These are phyloP conservation scores for Allobates femoralis DNA, from an alignment of 2,797 vertebrate genomes.

Conservation along the genomic window DNA sequence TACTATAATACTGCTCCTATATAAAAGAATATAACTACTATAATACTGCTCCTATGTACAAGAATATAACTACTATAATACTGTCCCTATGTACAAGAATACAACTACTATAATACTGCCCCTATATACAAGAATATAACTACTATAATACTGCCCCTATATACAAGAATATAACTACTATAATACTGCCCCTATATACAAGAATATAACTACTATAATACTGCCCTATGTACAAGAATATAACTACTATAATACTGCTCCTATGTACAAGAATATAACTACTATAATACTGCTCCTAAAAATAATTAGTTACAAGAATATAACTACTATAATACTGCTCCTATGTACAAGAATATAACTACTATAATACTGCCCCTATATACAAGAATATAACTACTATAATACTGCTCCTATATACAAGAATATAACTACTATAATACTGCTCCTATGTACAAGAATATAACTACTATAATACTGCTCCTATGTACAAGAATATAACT, in stretches of 20 bases:
- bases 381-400: background rate
- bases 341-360: background rate
- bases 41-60: slow-evolving; percentile 3
- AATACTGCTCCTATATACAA: background rate
- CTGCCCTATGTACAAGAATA: background rate
- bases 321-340: slow-evolving; percentile 5
- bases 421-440: background rate
- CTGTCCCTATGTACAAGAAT: slow-evolving; percentile 1
- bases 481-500: slow-evolving; percentile 6
- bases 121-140: slow-evolving; percentile 1
- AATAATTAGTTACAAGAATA: slow-evolving; percentile 29
- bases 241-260: background rate
- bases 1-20: slow-evolving; percentile 3
- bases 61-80: slow-evolving; percentile 17
- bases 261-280: slow-evolving; percentile 21
- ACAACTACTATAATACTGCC: too few relatives aligned
- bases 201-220: slow-evolving; percentile 21
- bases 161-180: slow-evolving; percentile 11
- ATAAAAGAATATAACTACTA: too few relatives aligned
- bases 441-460: background rate
- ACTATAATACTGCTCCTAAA: slow-evolving; percentile 6
- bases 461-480: slow-evolving; percentile 12
- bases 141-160: slow-evolving; percentile 8
- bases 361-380: background rate
- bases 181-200: background rate